Percentiles rank a stretch among this genome's conserved stretches.
These are phyloP conservation scores for Cyprinodon tularosa DNA, from an alignment of 2,113 vertebrate species.

Conservation along the genomic window DNA sequence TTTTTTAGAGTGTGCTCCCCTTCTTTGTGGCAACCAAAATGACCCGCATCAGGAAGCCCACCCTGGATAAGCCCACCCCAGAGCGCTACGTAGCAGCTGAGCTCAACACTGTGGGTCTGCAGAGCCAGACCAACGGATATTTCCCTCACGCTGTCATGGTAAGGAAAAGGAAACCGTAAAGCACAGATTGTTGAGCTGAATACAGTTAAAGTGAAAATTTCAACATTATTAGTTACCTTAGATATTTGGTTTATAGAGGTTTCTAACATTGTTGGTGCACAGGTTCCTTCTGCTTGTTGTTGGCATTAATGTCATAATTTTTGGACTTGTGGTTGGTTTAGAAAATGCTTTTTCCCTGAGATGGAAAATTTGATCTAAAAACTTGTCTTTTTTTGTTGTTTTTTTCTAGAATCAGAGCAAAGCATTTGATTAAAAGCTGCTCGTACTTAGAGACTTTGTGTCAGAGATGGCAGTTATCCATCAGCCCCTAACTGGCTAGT, in stretches of 20 bases:
- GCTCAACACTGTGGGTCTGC: conserved; percentile 86
- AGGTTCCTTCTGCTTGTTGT: neutral
- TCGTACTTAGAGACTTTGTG: too few relatives aligned
- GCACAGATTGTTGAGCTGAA: too few relatives aligned
- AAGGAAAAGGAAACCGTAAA: conserved; percentile 41
- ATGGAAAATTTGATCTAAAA: neutral
- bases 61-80: conserved; percentile 85
- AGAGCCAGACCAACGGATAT: conserved; percentile 88
- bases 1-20: conserved; percentile 87
- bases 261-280: too few relatives aligned
- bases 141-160: conserved; percentile 88
- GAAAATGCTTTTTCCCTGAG: neutral
- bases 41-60: conserved; percentile 87
- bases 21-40: conserved; percentile 92
- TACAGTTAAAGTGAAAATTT: too few relatives aligned
- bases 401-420: neutral
- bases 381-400: neutral
- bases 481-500: too few relatives aligned
- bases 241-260: neutral
- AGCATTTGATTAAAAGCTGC: neutral
- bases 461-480: too few relatives aligned
- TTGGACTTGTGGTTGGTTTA: neutral
- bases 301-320: neutral
- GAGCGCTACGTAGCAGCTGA: conserved; percentile 88
- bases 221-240: neutral